A percentile compares a stretch with the other conserved stretches of the same genome.
These are phyloP conservation scores for Petrolisthes manimaculis DNA, from an alignment of 2,888 invertebrate species.

Conservation along the genomic window DNA sequence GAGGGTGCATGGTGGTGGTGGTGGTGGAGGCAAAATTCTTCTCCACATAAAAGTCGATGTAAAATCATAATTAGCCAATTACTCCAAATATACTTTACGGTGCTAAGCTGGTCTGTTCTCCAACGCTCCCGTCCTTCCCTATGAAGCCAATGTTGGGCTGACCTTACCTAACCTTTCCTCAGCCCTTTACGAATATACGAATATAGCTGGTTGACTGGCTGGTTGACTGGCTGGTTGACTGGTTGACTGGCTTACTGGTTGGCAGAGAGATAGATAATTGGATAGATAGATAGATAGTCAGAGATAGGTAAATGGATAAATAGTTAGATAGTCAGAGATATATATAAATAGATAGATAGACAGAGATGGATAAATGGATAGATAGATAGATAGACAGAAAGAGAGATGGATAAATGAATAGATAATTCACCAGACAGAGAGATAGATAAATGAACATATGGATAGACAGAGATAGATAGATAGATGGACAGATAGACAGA, in stretches of 20 bases:
- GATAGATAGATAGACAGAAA: too few species aligned
- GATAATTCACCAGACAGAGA: too few species aligned
- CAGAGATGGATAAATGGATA: too few species aligned
- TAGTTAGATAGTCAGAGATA: too few species aligned
- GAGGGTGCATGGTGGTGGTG: background rate
- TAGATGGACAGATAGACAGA: background rate
- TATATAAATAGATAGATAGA: too few species aligned
- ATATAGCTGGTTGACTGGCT: background rate
- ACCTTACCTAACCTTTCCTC: background rate
- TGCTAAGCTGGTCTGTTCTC: background rate
- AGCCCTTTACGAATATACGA: background rate
- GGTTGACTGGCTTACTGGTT: background rate
- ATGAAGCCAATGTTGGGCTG: background rate
- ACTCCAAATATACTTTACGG: constrained; percentile 11
- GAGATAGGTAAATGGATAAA: too few species aligned
- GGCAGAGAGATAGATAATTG: background rate
- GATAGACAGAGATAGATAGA: background rate
- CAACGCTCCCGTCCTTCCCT: too few species aligned
- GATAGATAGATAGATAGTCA: background rate
- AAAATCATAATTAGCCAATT: background rate
- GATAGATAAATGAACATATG: too few species aligned
- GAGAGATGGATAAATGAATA: too few species aligned
- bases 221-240: background rate
- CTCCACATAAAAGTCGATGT: background rate
- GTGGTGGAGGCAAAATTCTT: background rate